Evolutionary conservation across 2,888 invertebrate genomes (phyloP).

Genomic region (Phlogophora meticulosa): DNA sequence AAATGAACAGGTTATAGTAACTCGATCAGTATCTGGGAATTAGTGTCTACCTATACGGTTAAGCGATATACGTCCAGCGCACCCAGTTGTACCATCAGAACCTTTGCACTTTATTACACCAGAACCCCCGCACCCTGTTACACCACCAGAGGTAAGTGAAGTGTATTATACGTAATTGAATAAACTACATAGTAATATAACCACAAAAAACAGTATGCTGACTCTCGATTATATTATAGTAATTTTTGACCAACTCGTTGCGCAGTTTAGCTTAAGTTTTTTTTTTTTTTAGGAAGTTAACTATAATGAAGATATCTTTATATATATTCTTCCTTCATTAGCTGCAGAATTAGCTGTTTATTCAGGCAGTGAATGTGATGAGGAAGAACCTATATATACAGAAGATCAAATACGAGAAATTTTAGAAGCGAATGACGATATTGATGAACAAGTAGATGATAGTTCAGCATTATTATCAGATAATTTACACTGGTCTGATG

Average conservation of each 20-base stretch:
- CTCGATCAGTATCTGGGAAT: too few species aligned
- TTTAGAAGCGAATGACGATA: conserved; percentile 4
- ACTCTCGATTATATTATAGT: conserved; percentile 5
- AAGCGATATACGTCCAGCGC: too few species aligned
- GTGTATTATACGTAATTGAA: too few species aligned
- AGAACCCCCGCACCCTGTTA: neutral
- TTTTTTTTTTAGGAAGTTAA: too few species aligned
- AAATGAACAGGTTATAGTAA: too few species aligned
- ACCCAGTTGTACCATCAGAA: neutral
- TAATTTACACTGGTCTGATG: conserved; percentile 6
- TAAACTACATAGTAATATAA: too few species aligned
- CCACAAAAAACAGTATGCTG: neutral
- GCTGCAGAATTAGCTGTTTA: conserved; percentile 4
- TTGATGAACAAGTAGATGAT: conserved; percentile 5
- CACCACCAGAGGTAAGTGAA: conserved; percentile 1
- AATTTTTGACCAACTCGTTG: conserved; percentile 6
- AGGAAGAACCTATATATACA: conserved; percentile 1
- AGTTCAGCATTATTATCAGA: conserved; percentile 5
- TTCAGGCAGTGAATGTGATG: conserved; percentile 4
- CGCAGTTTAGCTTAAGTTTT: too few species aligned
- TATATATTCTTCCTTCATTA: too few species aligned
- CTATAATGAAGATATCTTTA: too few species aligned
- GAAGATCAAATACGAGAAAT: conserved; percentile 1
- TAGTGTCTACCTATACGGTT: too few species aligned
- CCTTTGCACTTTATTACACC: neutral